A percentile compares a stretch with the other conserved stretches of the same genome.
These are phyloP conservation scores for Delichon dasypus DNA, from an alignment of 2,797 vertebrate species.

Conservation along the genomic window DNA sequence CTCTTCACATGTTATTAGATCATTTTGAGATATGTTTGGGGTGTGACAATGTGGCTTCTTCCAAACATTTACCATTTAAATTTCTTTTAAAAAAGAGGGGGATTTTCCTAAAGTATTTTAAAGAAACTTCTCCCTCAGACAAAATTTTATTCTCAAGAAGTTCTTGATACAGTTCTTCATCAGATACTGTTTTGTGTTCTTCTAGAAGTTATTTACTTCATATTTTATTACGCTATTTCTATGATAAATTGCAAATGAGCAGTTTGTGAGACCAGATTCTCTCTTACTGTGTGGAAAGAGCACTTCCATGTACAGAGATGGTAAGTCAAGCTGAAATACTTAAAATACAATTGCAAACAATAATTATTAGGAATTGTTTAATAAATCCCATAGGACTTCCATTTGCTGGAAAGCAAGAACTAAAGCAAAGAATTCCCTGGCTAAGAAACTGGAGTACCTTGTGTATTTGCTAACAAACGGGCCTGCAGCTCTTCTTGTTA, in stretches of 20 bases:
- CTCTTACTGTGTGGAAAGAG: not conserved
- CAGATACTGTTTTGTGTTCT: not conserved
- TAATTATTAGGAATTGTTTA: not conserved
- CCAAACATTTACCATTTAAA: not conserved
- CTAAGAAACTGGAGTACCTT: not conserved
- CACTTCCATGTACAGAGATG: not conserved
- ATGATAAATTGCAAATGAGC: not conserved
- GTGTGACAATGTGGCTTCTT: not conserved
- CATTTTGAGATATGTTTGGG: not conserved
- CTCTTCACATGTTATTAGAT: not conserved
- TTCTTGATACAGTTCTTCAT: not conserved
- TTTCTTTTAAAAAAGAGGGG: fast-evolving
- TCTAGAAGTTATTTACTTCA: not conserved
- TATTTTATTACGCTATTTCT: not conserved
- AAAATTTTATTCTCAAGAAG: not conserved
- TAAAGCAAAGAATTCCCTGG: not conserved
- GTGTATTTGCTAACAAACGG: not conserved
- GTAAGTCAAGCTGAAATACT: not conserved
- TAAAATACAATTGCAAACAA: not conserved
- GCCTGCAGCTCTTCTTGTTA: not conserved
- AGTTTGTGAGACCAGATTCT: not conserved
- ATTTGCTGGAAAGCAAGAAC: not conserved
- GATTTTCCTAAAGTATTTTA: not conserved
- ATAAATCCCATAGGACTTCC: not conserved
- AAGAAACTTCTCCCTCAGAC: not conserved